These are phyloP conservation scores for Labroides dimidiatus DNA, from an alignment of 2,797 vertebrate species.

Conservation along the genomic window DNA sequence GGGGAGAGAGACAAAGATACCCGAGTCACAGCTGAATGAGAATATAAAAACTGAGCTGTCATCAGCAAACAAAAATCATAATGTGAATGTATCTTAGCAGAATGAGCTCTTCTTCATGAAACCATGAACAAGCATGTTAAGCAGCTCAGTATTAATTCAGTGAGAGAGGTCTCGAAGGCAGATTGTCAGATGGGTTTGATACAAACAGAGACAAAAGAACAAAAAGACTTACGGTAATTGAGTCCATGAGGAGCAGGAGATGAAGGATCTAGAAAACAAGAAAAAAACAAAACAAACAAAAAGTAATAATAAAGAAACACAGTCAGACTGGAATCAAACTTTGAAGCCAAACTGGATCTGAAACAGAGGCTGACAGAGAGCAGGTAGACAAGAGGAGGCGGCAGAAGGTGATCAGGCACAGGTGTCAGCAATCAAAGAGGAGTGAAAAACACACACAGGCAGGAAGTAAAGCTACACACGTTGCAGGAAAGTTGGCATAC, in stretches of 20 bases:
- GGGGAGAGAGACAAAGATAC: background rate
- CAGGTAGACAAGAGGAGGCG: too few species aligned
- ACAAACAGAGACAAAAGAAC: background rate
- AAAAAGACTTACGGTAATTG: background rate
- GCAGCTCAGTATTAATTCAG: background rate
- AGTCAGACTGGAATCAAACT: background rate
- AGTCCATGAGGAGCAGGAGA: background rate
- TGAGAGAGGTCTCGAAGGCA: background rate
- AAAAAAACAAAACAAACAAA: background rate
- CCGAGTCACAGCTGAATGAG: background rate
- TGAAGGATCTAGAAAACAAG: background rate
- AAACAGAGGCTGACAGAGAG: background rate
- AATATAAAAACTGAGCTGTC: background rate
- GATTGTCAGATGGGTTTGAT: background rate
- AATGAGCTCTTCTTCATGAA: background rate
- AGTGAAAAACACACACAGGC: background rate
- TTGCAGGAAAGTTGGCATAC: background rate
- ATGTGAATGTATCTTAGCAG: background rate
- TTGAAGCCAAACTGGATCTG: background rate
- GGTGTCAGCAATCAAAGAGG: background rate
- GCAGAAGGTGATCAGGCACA: background rate
- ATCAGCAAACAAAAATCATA: background rate
- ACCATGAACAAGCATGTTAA: background rate
- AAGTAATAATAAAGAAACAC: background rate
- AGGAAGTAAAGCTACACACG: background rate